Base-by-base conservation (phyloP, 2,888 invertebrate species). In the Baccha elongata region DNA sequence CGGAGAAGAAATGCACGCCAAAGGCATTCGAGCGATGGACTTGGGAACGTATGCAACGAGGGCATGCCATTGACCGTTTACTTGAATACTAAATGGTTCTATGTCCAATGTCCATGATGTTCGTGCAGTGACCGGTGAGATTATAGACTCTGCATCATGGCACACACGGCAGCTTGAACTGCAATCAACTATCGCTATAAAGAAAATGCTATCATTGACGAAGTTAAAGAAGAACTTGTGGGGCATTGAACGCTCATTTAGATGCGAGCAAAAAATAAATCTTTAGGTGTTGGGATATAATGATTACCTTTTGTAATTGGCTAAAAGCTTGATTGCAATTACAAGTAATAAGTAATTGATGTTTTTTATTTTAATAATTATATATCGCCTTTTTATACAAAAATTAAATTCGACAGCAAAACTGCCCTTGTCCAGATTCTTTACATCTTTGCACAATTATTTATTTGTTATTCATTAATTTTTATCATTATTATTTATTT, bases 11-110 rank as follows among this genome's bases (percentile, higher is more conserved):
- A 60, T 60, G 42, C 60, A 44, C 60, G 29, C 26, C 58, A 15
- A 13, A 55, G 29, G 35, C 62, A 48, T 19, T 40, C 32, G 26
- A 58, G 37, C 29, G 10, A n/a, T 53, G 23, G 53, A 35, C 23
- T 5, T 65, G 46, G 35, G 15, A 58, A 42, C 58, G 35, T 44
- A 46, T 44, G 44, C 60, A 72, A 72, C 44, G 74, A 67, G 65
- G 55, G 50, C 65, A 67, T 65, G 74, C 48, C 67, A 74, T 67
- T 67, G 74, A 67, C 74, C 67, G 74, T 67, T 60, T 60, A 44
- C 44, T 44, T 17, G 60, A 60, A 60, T 44, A 60, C 60, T 44
- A 44, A 60, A 60, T 60, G 44, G 44, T 60, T 60, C 60, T 60
- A 60, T 60, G 60, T 37, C 52, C 52, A 52, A 52, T 52, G 52